Base-by-base conservation (phyloP, 2,888 invertebrate genomes). In the Punctoribates punctum region DNA sequence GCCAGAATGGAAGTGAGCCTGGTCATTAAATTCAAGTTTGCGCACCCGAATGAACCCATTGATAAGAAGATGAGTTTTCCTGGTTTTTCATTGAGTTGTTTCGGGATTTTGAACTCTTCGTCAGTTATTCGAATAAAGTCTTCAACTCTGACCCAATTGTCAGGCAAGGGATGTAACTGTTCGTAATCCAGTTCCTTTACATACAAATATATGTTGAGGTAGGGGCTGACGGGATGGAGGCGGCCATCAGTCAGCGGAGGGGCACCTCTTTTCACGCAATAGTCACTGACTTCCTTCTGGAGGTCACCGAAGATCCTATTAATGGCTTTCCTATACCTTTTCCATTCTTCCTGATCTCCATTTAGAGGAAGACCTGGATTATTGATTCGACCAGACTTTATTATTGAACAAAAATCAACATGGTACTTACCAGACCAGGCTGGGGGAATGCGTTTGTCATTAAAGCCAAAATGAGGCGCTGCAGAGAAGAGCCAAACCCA, bases 21-120 rank as follows among this genome's bases (percentile, higher is more conserved):
- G 15, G 29, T 67, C 77, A 77, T 77, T n/a, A 77, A 20, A 15
- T 27, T 65, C 27, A 75, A 9, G n/a, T 51, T 27, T 11, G 42
- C 60, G 29, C 62, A 60, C 25, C 42, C 60, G 54, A 77, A 51
- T 25, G 74, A 74, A 17, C 77, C 77, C 74, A 77, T n/a, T 13
- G 77, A 77, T 23, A 77, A 38, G 27, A 60, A 77, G 46, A 77
- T 74, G 20, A 77, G 51, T 67, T 77, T 77, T 51, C 74, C 77
- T 2, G 62, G 29, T 34, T 34, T 60, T 1, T 25, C 9, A 2
- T 25, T 17, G 9, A 74, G 48, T n/a, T 77, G 38, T 29, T 74
- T 54, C 15, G 77, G 77, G n/a, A 74, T 15, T 8, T 75, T 17
- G 23, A 57, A 57, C 8, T 5, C 23, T 15, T 42, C 57, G 8